phyloP scores from a whole-genome alignment of 2,888 invertebrate genomes.

The Brachyopa scutellaris region DNA sequence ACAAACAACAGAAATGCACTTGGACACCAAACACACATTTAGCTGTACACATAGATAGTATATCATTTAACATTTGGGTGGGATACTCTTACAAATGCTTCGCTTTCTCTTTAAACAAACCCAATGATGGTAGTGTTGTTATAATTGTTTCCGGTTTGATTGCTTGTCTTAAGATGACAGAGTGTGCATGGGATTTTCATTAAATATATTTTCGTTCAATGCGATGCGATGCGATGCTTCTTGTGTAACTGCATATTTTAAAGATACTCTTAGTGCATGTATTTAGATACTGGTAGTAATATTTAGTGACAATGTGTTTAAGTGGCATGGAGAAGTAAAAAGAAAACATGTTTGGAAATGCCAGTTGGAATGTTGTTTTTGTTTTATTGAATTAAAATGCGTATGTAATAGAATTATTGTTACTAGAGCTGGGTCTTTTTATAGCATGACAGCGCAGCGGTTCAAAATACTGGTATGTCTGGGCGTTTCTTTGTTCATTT shows the following conservation, averaged over 20 bases:
- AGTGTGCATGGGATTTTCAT: not conserved
- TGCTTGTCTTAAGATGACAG: not conserved
- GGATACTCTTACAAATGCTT: slow-evolving; percentile 21
- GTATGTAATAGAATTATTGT: not conserved
- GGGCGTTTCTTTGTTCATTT: not conserved
- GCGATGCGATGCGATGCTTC: slow-evolving; percentile 7
- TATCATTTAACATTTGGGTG: slow-evolving; percentile 25
- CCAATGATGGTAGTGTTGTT: slow-evolving; percentile 11
- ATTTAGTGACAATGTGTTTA: slow-evolving; percentile 2
- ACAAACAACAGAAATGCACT: slow-evolving; percentile 41
- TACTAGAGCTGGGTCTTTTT: no score
- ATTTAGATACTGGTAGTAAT: not conserved
- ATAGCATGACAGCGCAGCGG: no score
- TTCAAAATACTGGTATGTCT: no score
- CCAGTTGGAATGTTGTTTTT: not conserved
- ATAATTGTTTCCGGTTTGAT: slow-evolving; percentile 35
- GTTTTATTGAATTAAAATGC: not conserved
- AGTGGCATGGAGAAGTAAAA: not conserved
- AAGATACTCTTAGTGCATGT: not conserved
- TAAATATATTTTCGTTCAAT: slow-evolving; percentile 8
- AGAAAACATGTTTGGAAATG: slow-evolving; percentile 3
- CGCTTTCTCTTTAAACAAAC: slow-evolving; percentile 49
- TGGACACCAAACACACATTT: slow-evolving; percentile 52
- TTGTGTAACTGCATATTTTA: slow-evolving; percentile 27
- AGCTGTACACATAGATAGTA: not conserved